Conservation (phyloP, 2,888 invertebrate species). For the Macroteleia sp. region DNA sequence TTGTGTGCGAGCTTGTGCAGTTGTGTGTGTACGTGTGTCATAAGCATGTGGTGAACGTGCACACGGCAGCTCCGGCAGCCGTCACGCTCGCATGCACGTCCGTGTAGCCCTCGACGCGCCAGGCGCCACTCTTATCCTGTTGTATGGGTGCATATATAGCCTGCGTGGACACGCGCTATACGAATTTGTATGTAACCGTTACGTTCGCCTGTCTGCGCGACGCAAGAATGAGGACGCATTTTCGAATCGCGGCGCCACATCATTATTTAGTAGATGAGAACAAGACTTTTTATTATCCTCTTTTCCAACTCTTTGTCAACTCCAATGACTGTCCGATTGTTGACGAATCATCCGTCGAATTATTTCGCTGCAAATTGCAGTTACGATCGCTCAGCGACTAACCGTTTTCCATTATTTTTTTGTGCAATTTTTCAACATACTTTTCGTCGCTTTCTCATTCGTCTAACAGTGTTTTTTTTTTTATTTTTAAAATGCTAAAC, state of each 20-base stretch:
- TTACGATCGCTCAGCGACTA: neutral
- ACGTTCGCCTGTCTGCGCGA: slow-evolving; percentile 56
- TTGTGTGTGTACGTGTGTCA: slow-evolving; percentile 33
- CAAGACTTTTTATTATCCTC: slow-evolving; percentile 52
- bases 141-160: slow-evolving; percentile 50
- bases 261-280: slow-evolving; percentile 57
- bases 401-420: too few species aligned
- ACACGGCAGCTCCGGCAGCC: slow-evolving; percentile 66
- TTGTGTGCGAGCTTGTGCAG: too few species aligned
- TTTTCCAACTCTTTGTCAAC: slow-evolving; percentile 54
- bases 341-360: slow-evolving; percentile 7
- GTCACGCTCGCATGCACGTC: slow-evolving; percentile 79
- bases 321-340: slow-evolving; percentile 44
- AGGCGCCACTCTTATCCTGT: slow-evolving; percentile 72
- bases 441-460: too few species aligned
- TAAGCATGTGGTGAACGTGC: slow-evolving; percentile 37
- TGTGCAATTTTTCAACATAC: too few species aligned
- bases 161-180: slow-evolving; percentile 59
- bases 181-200: slow-evolving; percentile 59
- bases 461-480: too few species aligned
- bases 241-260: slow-evolving; percentile 60
- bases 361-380: slow-evolving; percentile 20
- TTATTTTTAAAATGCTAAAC: too few species aligned
- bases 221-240: slow-evolving; percentile 61
- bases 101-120: slow-evolving; percentile 72